phyloP scores from a whole-genome alignment of 1,140 invertebrate species.

The Panulirus ornatus region DNA sequence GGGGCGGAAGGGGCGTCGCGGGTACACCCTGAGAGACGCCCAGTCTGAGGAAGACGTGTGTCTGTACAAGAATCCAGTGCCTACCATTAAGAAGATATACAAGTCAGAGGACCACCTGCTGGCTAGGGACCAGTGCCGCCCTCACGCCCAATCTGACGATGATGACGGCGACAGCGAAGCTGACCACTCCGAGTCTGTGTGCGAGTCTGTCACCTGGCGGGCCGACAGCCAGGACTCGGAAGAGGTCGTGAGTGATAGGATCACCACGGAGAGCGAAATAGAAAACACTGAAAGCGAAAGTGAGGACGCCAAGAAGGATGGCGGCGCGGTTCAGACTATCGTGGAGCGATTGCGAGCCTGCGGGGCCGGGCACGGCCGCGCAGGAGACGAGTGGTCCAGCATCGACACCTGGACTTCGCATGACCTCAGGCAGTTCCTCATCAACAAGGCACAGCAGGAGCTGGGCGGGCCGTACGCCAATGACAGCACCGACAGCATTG shows the following conservation, averaged over 20 bases:
- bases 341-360: constrained; percentile 59
- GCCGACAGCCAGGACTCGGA: constrained; percentile 1
- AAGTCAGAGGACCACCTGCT: constrained; percentile 63
- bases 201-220: background rate
- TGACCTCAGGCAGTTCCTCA: constrained; percentile 46
- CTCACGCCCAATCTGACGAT: background rate
- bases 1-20: constrained; percentile 38
- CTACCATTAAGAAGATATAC: constrained; percentile 32
- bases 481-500: constrained; percentile 16
- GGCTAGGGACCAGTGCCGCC: background rate
- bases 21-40: constrained; percentile 55
- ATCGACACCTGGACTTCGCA: constrained; percentile 54
- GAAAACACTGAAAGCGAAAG: constrained; percentile 31
- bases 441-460: constrained; percentile 57
- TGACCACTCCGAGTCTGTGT: background rate
- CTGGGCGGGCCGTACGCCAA: constrained; percentile 47
- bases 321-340: constrained; percentile 54
- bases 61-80: constrained; percentile 45
- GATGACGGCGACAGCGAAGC: background rate
- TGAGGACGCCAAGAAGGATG: constrained; percentile 30
- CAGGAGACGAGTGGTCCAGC: constrained; percentile 32
- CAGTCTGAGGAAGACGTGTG: constrained; percentile 62
- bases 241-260: constrained; percentile 3
- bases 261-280: background rate
- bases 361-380: constrained; percentile 28